These are phyloP conservation scores for Metopolophium dirhodum DNA, from an alignment of 1,140 invertebrate genomes.

Conservation along the genomic window DNA sequence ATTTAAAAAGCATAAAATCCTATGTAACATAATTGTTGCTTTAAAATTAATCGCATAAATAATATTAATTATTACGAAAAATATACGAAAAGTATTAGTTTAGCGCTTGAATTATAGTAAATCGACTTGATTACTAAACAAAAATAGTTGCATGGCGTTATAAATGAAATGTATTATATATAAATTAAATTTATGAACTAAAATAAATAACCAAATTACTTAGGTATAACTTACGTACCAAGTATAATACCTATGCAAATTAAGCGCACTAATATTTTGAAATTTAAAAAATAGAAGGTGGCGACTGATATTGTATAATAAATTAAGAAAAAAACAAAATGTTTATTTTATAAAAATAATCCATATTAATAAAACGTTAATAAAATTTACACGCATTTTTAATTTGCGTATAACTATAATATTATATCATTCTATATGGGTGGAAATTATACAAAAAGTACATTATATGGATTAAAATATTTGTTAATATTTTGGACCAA, in stretches of 20 bases:
- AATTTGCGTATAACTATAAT: background rate
- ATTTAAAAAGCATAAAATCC: background rate
- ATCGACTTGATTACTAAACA: background rate
- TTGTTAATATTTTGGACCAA: background rate
- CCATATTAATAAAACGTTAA: background rate
- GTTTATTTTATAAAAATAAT: background rate
- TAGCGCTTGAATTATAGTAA: background rate
- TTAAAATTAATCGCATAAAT: background rate
- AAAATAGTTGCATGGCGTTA: background rate
- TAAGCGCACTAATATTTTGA: background rate
- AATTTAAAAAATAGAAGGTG: background rate
- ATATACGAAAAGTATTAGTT: too few relatives aligned
- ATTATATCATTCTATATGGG: background rate
- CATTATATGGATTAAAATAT: background rate
- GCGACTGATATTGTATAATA: background rate
- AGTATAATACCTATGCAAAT: background rate
- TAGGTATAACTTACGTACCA: background rate
- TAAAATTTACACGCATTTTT: background rate
- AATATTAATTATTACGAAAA: too few relatives aligned
- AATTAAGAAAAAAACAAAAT: background rate
- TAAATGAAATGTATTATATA: background rate
- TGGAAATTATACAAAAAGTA: background rate
- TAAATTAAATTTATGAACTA: background rate
- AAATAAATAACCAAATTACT: background rate
- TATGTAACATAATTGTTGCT: background rate